A percentile compares a stretch with the other conserved stretches of the same genome.
These are phyloP conservation scores for Simalia tracyae DNA, from an alignment of 2,797 vertebrate genomes.

Conservation along the genomic window DNA sequence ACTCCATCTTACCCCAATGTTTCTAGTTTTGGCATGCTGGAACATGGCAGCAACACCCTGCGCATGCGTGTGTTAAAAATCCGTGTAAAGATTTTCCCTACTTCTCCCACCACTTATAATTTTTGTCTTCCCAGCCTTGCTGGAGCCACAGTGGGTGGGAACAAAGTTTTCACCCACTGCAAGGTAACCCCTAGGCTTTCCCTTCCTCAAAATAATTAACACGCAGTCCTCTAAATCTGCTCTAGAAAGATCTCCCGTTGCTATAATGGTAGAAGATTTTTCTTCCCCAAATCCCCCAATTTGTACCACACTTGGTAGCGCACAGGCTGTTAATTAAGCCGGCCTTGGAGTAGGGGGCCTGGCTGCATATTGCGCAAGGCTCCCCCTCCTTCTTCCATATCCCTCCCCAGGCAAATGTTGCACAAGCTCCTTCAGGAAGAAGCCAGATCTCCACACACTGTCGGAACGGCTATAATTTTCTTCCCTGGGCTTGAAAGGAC, in stretches of 20 bases:
- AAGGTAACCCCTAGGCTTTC: background rate
- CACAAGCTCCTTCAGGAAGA: too few relatives aligned
- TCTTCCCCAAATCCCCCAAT: background rate
- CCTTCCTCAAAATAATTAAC: background rate
- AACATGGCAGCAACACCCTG: background rate
- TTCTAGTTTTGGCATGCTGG: background rate
- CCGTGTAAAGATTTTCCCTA: background rate
- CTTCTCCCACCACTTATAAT: background rate
- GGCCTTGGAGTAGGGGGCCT: too few relatives aligned
- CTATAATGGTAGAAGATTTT: too few relatives aligned
- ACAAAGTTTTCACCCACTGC: background rate
- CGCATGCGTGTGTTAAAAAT: background rate
- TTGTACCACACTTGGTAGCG: too few relatives aligned
- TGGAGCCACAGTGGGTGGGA: background rate
- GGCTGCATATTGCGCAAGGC: too few relatives aligned
- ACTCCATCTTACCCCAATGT: too few relatives aligned
- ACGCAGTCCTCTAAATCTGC: background rate
- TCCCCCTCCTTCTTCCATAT: too few relatives aligned
- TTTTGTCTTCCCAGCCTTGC: background rate
- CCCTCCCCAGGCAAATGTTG: too few relatives aligned
- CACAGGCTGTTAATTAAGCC: too few relatives aligned
- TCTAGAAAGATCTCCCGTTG: background rate
- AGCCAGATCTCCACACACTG: too few relatives aligned
- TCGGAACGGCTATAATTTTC: too few relatives aligned
- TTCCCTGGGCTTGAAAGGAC: background rate